A percentile compares a stretch with the other conserved stretches of the same genome.
Evolutionary conservation across 2,797 vertebrate species (phyloP).

Genomic region (Gobionotothen gibberifrons): DNA sequence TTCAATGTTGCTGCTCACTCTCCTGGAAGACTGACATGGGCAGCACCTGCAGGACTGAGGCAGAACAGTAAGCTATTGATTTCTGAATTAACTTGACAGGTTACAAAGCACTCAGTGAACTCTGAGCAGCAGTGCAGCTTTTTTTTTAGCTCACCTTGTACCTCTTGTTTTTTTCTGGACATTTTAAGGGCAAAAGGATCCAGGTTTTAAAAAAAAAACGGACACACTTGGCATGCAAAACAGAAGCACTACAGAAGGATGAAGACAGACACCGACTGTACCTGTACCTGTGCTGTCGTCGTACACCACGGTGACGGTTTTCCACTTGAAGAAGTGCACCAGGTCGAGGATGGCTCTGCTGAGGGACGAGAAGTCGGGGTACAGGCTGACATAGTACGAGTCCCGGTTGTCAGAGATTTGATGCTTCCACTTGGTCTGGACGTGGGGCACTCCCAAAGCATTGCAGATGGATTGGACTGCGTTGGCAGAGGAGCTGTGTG

Average conservation of each 20-base stretch:
- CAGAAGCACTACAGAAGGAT: conserved; percentile 15
- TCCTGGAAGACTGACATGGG: conserved; percentile 74
- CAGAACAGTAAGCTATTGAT: conserved; percentile 81
- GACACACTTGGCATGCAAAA: conserved; percentile 22
- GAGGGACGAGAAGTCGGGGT: conserved; percentile 97
- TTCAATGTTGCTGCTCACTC: conserved; percentile 65
- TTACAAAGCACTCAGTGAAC: conserved; percentile 76
- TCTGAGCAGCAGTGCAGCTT: conserved; percentile 52
- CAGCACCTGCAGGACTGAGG: conserved; percentile 78
- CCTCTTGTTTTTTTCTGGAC: conserved; percentile 34
- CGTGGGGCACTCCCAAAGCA: conserved; percentile 95
- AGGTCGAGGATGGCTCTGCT: conserved; percentile 98
- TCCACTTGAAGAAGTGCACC: conserved; percentile 99
- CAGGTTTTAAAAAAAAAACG: conserved; percentile 9
- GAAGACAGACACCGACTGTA: conserved; percentile 70
- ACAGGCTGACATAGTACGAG: conserved; percentile 98
- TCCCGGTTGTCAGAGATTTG: conserved; percentile 99
- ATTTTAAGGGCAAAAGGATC: conserved; percentile 25
- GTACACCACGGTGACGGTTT: conserved; percentile 97
- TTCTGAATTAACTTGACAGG: conserved; percentile 81
- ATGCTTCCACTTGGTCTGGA: conserved; percentile 99
- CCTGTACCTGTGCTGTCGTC: conserved; percentile 98
- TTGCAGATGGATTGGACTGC: conserved; percentile 99
- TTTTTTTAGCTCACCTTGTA: conserved; percentile 52
- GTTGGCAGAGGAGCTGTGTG: conserved; percentile 98